phyloP scores from a whole-genome alignment of 2,113 vertebrate genomes.

The Pogona vitticeps region DNA sequence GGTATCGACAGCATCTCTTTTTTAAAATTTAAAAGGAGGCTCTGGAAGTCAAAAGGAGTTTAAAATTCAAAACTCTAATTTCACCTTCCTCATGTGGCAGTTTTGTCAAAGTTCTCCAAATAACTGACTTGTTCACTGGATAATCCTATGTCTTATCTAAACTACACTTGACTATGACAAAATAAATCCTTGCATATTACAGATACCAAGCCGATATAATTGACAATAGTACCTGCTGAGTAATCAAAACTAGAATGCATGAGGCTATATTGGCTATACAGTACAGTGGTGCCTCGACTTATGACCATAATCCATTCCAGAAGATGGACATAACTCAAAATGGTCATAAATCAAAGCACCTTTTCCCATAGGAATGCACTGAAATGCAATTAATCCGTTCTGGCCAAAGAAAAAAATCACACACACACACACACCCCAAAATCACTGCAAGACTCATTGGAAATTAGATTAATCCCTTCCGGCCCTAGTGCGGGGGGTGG shows the following conservation, averaged over 20 bases:
- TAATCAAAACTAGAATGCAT: background rate
- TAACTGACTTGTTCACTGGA: slow-evolving; percentile 14
- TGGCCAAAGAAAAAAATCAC: too few species aligned
- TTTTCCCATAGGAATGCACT: too few species aligned
- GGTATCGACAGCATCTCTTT: background rate
- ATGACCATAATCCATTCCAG: too few species aligned
- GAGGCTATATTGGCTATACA: background rate
- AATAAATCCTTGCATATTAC: background rate
- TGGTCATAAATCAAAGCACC: too few species aligned
- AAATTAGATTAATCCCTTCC: too few species aligned
- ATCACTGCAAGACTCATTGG: too few species aligned
- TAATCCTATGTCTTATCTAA: rapidly evolving
- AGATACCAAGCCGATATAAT: background rate
- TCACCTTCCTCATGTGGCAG: slow-evolving; percentile 4
- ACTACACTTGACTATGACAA: background rate
- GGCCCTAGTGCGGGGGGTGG: too few species aligned
- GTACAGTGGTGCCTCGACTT: too few species aligned
- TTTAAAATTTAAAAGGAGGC: background rate
- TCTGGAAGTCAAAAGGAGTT: background rate
- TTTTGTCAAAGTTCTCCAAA: background rate
- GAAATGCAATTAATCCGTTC: too few species aligned
- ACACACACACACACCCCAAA: too few species aligned
- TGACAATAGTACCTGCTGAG: background rate
- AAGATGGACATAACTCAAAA: too few species aligned
- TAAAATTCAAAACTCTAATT: background rate